Evolutionary conservation across 2,888 invertebrate genomes (phyloP), one percentile per base, ranked within the genome.

Genomic region (Tineola bisselliella): DNA sequence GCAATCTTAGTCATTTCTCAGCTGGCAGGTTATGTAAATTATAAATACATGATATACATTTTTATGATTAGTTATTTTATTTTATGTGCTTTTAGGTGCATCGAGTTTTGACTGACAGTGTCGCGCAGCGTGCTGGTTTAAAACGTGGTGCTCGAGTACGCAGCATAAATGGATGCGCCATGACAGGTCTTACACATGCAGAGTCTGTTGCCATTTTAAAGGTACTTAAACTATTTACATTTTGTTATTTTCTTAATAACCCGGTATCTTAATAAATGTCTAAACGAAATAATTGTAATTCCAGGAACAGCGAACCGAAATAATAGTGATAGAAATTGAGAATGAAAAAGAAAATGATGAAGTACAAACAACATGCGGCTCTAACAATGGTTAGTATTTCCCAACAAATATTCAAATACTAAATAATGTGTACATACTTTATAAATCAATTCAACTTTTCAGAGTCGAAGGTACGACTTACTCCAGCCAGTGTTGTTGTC

Each of bases 121-220:
- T 94, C 60, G 96, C 96, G 48, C 94, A 94, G 69, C 91, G 91
- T 70, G 95, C 96, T 73, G 97, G 97, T 6, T 88, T 97, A 58
- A 93, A 93, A 76, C 91, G 94, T 71, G 96, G 97, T 13, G 95
- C 96, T 73, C 91, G 95, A 76, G 92, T 98, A 65, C 84, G 95
- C 67, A 94, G 95, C 68, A 96, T 97, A 66, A 97, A 97, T 76
- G 96, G 96, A 52, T 90, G 90, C 74, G 90, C 89, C 69, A 94
- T 96, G 88, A 88, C 91, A 66, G 95, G 94, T 59, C 87, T 97
- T 63, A 95, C 94, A 43, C 97, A 97, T 76, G 90, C 92, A 44
- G 94, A 96, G 77, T 96, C 97, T 67, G 91, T 96, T 67, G 90
- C 93, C 67, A 92, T 96, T 68, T 89, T 97, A 57, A 97, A 97